These are phyloP conservation scores for Drosophila yooni DNA, from an alignment of 2,888 invertebrate genomes.

Conservation along the genomic window DNA sequence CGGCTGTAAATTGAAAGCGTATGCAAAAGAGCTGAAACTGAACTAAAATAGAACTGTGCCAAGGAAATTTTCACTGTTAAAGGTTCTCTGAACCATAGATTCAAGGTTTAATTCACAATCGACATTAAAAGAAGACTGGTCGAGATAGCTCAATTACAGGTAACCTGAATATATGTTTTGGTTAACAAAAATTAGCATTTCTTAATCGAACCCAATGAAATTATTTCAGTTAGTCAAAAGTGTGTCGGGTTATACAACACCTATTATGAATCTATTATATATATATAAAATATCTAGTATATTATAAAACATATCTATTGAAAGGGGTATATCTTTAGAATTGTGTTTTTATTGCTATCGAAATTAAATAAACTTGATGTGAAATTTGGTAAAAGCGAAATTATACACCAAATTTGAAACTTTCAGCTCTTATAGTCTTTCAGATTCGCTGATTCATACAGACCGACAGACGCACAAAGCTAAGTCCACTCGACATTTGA, in stretches of 20 bases:
- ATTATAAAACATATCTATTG: background rate
- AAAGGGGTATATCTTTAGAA: background rate
- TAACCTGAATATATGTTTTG: background rate
- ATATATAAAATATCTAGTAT: background rate
- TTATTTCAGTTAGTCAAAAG: background rate
- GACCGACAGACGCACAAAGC: background rate
- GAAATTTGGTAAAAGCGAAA: background rate
- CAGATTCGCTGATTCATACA: background rate
- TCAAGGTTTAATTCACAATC: background rate
- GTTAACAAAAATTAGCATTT: background rate
- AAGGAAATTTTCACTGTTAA: constrained; percentile 34
- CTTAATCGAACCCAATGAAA: background rate
- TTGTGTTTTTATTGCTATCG: background rate
- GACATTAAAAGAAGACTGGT: background rate
- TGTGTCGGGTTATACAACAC: too few relatives aligned
- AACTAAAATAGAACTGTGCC: constrained; percentile 45
- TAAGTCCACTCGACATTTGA: background rate
- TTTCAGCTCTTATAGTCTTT: background rate
- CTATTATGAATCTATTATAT: background rate
- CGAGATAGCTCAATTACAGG: background rate
- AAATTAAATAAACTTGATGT: background rate
- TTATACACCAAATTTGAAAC: background rate
- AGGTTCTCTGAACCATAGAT: constrained; percentile 36
- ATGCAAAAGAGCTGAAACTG: constrained; percentile 5
- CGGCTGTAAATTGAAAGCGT: constrained; percentile 58